A percentile compares a stretch with the other conserved stretches of the same genome.
phyloP scores from a whole-genome alignment of 2,888 invertebrate species.

The Peribatodes rhomboidaria region DNA sequence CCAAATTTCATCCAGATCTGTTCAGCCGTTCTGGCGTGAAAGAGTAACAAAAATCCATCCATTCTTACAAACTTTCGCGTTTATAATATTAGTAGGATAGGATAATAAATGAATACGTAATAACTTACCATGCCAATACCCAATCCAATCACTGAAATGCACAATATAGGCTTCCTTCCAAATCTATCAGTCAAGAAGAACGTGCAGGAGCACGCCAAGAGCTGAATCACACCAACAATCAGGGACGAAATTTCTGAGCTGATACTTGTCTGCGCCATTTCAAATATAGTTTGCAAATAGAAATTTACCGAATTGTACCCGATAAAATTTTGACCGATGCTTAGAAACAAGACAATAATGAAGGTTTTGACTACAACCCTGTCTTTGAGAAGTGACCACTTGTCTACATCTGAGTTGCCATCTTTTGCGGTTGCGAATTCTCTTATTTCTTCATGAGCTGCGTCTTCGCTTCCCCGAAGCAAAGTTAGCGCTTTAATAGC shows the following conservation, averaged over 20 bases:
- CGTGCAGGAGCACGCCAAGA: constrained; percentile 53
- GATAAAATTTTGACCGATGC: constrained; percentile 47
- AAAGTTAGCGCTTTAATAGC: constrained; percentile 47
- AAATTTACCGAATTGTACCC: constrained; percentile 58
- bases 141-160: constrained; percentile 50
- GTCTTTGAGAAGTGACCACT: constrained; percentile 45
- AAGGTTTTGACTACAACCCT: constrained; percentile 54
- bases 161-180: constrained; percentile 56
- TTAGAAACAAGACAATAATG: constrained; percentile 47
- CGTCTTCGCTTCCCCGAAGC: constrained; percentile 49
- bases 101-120: not conserved
- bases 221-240: constrained; percentile 58
- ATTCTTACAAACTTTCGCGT: too few species aligned
- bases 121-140: constrained; percentile 59
- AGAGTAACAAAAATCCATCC: too few species aligned
- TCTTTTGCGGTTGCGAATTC: constrained; percentile 40
- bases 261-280: constrained; percentile 56
- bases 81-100: too few species aligned
- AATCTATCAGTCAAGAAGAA: constrained; percentile 53
- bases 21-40: too few species aligned
- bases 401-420: constrained; percentile 6
- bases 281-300: constrained; percentile 62
- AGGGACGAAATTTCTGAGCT: constrained; percentile 59
- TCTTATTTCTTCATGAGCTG: constrained; percentile 50
- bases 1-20: too few species aligned